phyloP scores from a whole-genome alignment of 2,797 vertebrate genomes.

The Picus viridis region DNA sequence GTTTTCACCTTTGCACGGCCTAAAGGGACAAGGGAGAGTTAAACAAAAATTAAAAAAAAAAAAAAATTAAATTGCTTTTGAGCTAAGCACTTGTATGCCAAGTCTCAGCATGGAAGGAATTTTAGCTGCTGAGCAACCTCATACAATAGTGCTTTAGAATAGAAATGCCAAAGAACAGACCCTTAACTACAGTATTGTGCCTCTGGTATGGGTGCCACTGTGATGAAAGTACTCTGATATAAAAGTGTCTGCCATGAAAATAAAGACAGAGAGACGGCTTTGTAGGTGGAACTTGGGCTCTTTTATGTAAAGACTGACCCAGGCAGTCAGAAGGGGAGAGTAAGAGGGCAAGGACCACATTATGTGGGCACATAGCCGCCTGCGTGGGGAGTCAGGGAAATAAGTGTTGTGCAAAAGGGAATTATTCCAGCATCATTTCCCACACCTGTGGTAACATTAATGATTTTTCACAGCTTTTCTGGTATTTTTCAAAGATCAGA shows the following conservation, averaged over 20 bases:
- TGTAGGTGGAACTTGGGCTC: constrained; percentile 73
- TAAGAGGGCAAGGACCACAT: constrained; percentile 69
- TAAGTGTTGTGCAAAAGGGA: constrained; percentile 29
- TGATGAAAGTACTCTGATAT: constrained; percentile 76
- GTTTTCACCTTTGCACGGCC: constrained; percentile 27
- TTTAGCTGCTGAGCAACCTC: constrained; percentile 75
- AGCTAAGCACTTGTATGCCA: constrained; percentile 68
- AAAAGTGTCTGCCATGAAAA: constrained; percentile 76
- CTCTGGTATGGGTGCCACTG: constrained; percentile 76
- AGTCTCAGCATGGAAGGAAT: constrained; percentile 75
- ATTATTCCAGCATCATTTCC: constrained; percentile 61
- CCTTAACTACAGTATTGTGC: constrained; percentile 75
- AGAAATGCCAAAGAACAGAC: constrained; percentile 74
- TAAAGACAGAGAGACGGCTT: constrained; percentile 74
- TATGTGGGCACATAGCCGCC: constrained; percentile 61
- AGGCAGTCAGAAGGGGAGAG: constrained; percentile 69
- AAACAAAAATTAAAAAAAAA: constrained; percentile 35
- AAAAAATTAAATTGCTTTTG: constrained; percentile 72
- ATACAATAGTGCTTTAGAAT: constrained; percentile 74
- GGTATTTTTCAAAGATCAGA: background rate
- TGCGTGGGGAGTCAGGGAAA: constrained; percentile 46
- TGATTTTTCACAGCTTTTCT: constrained; percentile 42
- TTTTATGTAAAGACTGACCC: constrained; percentile 71
- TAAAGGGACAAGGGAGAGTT: background rate
- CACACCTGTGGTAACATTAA: constrained; percentile 60